Conservation (phyloP, 2,888 invertebrate genomes). For the Agrotis segetum region DNA sequence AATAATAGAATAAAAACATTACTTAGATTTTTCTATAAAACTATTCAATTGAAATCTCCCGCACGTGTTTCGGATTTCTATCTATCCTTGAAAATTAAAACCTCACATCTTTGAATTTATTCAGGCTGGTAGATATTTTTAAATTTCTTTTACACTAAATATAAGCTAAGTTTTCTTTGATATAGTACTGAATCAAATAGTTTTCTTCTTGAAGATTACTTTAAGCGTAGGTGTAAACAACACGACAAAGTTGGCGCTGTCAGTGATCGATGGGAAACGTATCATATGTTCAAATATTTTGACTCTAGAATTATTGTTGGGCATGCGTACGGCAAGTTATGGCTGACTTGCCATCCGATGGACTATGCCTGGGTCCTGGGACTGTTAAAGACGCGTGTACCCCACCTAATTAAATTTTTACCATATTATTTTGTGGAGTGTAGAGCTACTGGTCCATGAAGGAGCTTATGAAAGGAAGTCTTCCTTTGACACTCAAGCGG, state of each 20-base stretch:
- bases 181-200: background rate
- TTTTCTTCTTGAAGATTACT: background rate
- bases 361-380: no score
- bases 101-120: background rate
- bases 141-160: background rate
- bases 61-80: constrained; percentile 3
- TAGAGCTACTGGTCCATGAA: no score
- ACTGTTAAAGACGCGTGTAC: no score
- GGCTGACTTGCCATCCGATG: no score
- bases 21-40: background rate
- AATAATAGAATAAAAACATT: background rate
- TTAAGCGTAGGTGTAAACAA: background rate
- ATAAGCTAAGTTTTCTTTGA: background rate
- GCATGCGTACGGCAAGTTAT: no score
- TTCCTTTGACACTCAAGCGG: no score
- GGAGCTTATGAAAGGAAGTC: no score
- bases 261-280: background rate
- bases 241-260: background rate
- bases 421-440: no score
- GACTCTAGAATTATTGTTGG: no score
- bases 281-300: no score
- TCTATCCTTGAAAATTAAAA: background rate
- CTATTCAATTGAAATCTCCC: background rate
- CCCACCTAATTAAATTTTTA: no score
- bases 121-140: background rate